Evolutionary conservation across 2,113 vertebrate genomes (phyloP), one percentile per base, ranked within the genome.

Genomic region (Oryzias curvinotus): DNA sequence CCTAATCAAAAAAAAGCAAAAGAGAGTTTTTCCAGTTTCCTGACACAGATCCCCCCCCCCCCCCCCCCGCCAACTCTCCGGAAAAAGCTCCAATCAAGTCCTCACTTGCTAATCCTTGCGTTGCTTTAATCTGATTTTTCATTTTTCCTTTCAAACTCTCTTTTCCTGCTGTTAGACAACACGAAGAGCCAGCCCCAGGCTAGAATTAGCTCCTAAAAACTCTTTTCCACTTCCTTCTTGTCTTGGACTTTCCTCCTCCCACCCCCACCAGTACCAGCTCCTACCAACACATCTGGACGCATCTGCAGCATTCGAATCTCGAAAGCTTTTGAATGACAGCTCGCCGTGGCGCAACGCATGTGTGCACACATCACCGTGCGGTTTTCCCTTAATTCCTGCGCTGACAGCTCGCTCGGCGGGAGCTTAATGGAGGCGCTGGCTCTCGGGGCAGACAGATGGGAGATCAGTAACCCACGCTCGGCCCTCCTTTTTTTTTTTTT

Each of bases 41-140:
- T 74, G 84, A 85, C 79, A 78, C 59, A 7, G 13, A 49, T 75
- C 13, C 4, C 48, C 18, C 61, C 12, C 23, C 17, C 42, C 5
- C 26, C 26, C 4, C 7, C 30, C 7, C 1, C 30, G 7, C 30
- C 30, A 36, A 8, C 30, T 36, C 30, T 57, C 48, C 30, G 54
- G 26, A 54, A 65, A 77, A 66, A 64, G 47, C 53, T 28, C 79
- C 66, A 85, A 90, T 84, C 84, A 88, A 83, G 79, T 85, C 82
- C 61, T 85, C 72, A 71, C 79, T 71, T 79, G 81, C 66, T 85
- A 83, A 87, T 85, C 87, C 78, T 65, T 47, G 0, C 36, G n/a
- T 60, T 71, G 14, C 58, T 87, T 74, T 85, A 82, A 85, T 89
- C 83, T 81, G 81, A 85, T 82, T 59, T 62, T 61, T 81, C 57